These are phyloP conservation scores for Mobula hypostoma DNA, from an alignment of 2,113 vertebrate genomes.

Conservation along the genomic window DNA sequence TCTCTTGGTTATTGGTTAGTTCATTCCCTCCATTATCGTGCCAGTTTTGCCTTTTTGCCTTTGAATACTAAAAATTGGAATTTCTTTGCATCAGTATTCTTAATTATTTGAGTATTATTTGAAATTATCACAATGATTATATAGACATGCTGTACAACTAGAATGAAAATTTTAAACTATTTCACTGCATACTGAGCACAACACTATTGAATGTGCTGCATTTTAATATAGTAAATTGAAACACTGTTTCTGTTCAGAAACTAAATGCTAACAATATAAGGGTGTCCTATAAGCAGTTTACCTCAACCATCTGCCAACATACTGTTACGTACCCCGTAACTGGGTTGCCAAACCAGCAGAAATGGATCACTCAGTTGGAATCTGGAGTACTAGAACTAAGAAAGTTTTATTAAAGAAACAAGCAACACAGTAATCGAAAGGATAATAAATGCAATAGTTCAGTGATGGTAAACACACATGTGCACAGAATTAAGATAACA, in stretches of 20 bases:
- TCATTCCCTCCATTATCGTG: neutral
- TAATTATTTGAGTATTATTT: neutral
- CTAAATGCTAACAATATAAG: neutral
- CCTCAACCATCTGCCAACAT: neutral
- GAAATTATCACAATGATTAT: no score
- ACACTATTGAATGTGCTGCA: neutral
- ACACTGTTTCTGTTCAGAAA: neutral
- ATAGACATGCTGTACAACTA: neutral
- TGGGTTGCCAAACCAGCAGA: no score
- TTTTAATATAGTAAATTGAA: neutral
- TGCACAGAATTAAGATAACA: no score
- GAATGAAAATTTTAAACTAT: neutral
- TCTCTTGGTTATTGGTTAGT: neutral
- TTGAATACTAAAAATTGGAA: neutral
- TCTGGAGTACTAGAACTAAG: no score
- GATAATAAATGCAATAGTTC: no score
- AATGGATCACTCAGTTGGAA: no score
- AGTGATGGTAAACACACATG: no score
- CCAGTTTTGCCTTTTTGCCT: neutral
- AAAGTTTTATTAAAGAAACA: no score
- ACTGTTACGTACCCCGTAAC: no score
- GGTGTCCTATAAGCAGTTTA: neutral
- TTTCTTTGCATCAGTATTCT: neutral
- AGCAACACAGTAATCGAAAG: no score
- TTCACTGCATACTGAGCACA: neutral